These are phyloP conservation scores for Aphis gossypii DNA, from an alignment of 1,140 invertebrate genomes.

Conservation along the genomic window DNA sequence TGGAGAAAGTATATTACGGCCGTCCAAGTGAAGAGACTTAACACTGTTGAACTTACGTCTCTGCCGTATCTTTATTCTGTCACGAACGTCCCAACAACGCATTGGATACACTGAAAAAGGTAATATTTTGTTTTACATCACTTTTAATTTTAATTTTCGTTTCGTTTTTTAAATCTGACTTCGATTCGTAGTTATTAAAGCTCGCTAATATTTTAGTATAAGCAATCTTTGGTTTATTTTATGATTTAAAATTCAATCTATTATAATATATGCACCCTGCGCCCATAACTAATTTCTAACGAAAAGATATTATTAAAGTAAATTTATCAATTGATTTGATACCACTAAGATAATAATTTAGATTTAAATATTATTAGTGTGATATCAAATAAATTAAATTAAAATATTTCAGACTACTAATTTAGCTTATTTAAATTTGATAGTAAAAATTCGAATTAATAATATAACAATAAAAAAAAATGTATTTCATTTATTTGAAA, in stretches of 20 bases:
- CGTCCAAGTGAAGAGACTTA: conserved; percentile 24
- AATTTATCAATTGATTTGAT: neutral
- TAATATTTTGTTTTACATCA: neutral
- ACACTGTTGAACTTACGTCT: conserved; percentile 28
- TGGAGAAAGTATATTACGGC: conserved; percentile 56
- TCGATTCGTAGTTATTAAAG: neutral
- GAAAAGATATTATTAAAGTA: neutral
- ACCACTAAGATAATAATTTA: neutral
- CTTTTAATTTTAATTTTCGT: neutral
- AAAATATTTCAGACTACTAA: neutral
- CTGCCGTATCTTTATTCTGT: neutral
- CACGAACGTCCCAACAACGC: neutral
- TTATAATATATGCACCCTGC: too few species aligned
- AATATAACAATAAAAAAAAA: neutral
- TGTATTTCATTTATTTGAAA: neutral
- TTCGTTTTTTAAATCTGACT: neutral
- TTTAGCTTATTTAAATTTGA: neutral
- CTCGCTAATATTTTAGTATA: neutral
- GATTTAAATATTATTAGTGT: neutral
- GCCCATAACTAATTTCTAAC: neutral
- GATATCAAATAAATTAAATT: neutral
- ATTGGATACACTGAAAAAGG: neutral
- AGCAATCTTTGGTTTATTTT: neutral
- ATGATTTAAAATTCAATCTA: neutral
- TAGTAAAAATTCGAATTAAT: neutral